These are phyloP conservation scores for Ceyx melanurus DNA, from an alignment of 2,113 vertebrate genomes.

Conservation along the genomic window DNA sequence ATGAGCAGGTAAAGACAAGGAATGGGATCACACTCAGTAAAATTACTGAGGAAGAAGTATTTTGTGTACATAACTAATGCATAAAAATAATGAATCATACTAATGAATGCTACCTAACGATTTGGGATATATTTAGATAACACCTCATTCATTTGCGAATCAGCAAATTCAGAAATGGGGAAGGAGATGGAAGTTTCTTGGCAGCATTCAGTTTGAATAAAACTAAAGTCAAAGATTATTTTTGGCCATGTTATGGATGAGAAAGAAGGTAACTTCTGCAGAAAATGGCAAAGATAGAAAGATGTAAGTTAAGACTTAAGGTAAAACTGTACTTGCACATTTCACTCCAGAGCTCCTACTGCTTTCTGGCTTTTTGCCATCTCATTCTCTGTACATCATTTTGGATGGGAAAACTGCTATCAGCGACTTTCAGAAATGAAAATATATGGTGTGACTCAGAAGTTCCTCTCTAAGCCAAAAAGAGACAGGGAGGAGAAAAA, in stretches of 20 bases:
- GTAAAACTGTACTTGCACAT: neutral
- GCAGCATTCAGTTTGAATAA: neutral
- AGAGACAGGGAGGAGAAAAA: neutral
- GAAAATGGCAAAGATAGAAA: neutral
- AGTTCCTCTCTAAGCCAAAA: neutral
- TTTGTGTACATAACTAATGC: neutral
- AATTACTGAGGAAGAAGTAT: neutral
- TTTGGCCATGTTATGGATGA: neutral
- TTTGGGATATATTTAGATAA: neutral
- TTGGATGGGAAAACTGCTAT: slow-evolving; percentile 38
- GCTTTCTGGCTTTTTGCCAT: neutral
- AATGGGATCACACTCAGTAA: neutral
- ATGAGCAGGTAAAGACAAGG: neutral
- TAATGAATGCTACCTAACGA: neutral
- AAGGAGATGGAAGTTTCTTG: neutral
- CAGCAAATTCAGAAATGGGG: neutral
- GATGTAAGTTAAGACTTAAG: neutral
- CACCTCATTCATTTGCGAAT: neutral
- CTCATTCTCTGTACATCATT: slow-evolving; percentile 25
- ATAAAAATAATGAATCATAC: neutral
- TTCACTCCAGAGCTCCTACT: neutral
- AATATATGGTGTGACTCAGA: slow-evolving; percentile 38
- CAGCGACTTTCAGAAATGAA: slow-evolving; percentile 51
- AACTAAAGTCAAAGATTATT: neutral
- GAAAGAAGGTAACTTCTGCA: neutral